These are phyloP conservation scores for Nothura maculosa DNA, from an alignment of 2,797 vertebrate species.

Conservation along the genomic window DNA sequence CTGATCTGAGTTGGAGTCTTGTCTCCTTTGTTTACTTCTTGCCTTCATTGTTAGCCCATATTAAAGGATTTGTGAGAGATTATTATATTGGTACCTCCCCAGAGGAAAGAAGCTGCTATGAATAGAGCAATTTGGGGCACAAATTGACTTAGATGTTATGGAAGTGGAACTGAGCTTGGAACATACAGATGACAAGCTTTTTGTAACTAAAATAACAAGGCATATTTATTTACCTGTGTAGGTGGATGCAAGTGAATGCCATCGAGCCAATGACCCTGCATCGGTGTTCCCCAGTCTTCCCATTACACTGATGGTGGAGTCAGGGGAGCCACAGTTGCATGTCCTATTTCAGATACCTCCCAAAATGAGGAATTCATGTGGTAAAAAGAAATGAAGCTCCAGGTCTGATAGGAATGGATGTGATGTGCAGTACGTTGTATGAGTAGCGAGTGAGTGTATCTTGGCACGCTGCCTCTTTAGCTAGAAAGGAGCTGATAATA, in stretches of 20 bases:
- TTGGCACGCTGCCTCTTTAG: neutral
- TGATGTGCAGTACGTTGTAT: neutral
- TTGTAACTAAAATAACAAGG: neutral
- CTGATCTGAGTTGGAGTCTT: neutral
- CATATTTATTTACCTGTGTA: rapidly evolving
- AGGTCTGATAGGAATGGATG: neutral
- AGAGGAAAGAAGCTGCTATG: conserved; percentile 20
- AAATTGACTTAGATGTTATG: neutral
- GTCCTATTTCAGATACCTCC: neutral
- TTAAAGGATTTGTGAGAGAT: neutral
- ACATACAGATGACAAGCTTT: neutral
- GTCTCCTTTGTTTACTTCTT: conserved; percentile 4
- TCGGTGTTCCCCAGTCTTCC: neutral
- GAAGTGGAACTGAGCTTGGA: neutral
- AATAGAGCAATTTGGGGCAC: neutral
- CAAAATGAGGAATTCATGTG: neutral
- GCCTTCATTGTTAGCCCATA: neutral
- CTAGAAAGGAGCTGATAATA: neutral
- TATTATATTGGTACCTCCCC: conserved; percentile 8
- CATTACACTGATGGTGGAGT: neutral
- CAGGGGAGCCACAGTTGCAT: neutral
- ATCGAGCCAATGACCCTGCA: neutral
- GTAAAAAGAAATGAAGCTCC: too few species aligned
- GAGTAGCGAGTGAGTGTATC: neutral
- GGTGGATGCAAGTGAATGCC: neutral